phyloP scores from a whole-genome alignment of 1,140 invertebrate genomes.

The Diorhabda elongata region DNA sequence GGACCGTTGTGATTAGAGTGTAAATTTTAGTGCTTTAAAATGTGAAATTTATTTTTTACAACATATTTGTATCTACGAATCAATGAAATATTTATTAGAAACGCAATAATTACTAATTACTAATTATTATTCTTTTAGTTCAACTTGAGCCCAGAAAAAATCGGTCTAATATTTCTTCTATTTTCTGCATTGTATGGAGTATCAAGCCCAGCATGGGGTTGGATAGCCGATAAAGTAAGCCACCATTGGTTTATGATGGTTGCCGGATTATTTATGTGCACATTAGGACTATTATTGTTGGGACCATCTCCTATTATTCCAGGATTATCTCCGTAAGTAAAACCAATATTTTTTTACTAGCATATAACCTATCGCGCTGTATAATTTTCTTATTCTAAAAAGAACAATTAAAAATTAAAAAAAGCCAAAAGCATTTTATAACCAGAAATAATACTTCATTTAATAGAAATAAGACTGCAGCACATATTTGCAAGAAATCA shows the following conservation, averaged over 20 bases:
- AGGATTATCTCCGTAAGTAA: constrained; percentile 46
- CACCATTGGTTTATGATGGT: constrained; percentile 70
- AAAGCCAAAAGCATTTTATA: too few relatives aligned
- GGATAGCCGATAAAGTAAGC: constrained; percentile 64
- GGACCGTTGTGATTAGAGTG: too few relatives aligned
- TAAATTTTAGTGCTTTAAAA: too few relatives aligned
- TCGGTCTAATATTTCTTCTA: constrained; percentile 71
- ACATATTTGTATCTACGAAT: too few relatives aligned
- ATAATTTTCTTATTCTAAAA: too few relatives aligned
- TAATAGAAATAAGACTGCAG: too few relatives aligned
- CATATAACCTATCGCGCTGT: too few relatives aligned
- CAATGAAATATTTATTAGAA: too few relatives aligned
- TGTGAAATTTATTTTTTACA: too few relatives aligned
- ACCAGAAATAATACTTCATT: too few relatives aligned
- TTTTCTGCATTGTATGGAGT: constrained; percentile 70
- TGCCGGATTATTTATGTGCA: constrained; percentile 59
- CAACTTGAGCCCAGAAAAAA: constrained; percentile 59
- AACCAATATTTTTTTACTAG: background rate
- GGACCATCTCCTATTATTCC: constrained; percentile 63
- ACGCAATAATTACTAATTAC: background rate
- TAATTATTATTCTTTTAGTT: constrained; percentile 51
- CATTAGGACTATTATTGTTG: constrained; percentile 61
- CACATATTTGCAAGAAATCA: too few relatives aligned
- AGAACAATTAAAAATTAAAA: too few relatives aligned
- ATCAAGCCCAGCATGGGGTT: constrained; percentile 70